A percentile compares a stretch with the other conserved stretches of the same genome.
phyloP scores from a whole-genome alignment of 2,113 vertebrate species.

The human region GRCh38 chr12:24076501-24077000 shows the following conservation, averaged over 20 bases:
- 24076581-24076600: constrained; percentile 1
- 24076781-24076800: constrained; percentile 31
- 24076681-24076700: background rate
- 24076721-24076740: background rate
- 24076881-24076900: constrained; percentile 1
- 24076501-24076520: constrained; percentile 54
- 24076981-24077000: background rate
- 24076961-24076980: background rate
- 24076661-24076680: background rate
- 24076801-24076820: constrained; percentile 14
- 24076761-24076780: constrained; percentile 19
- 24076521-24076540: constrained; percentile 24
- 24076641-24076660: background rate
- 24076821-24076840: background rate
- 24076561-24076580: background rate
- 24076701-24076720: background rate
- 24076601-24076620: background rate
- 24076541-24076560: constrained; percentile 31
- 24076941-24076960: background rate
- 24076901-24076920: background rate
- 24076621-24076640: background rate
- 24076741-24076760: constrained; percentile 31
- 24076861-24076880: constrained; percentile 19
- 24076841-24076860: constrained; percentile 47
- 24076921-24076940: background rate